Base-by-base conservation (phyloP, 2,113 vertebrate species). In the Columba livia region DNA sequence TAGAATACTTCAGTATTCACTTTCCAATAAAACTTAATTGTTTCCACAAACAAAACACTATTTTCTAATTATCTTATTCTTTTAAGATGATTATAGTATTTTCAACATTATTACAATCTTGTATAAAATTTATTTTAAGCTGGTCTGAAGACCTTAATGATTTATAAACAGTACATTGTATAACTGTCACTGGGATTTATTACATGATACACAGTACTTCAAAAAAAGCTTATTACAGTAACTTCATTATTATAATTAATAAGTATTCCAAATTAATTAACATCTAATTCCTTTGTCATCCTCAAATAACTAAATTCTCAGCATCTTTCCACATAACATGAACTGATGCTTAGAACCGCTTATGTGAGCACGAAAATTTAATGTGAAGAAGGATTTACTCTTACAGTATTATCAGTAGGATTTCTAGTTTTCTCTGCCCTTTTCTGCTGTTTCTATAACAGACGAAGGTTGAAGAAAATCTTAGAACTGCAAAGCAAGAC, bases 231-330 rank as follows among this genome's bases (percentile, higher is more conserved):
- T 36, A 92, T 88, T 79, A 85, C 11, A 88, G 36, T 29, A 78
- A 80, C 8, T 31, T 36, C 51, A 85, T 82, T 66, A 57, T 66
- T 44, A 62, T 34, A 6, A 85, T 61, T 92, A 79, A 66, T 34
- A 89, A 85, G 66, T 36, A 64, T n/a, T 79, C 19, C n/a, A 94
- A 88, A 74, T 85, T 89, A 95, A 85, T 75, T 70, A 89, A 47
- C 11, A 50, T 54, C 12, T 73, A 74, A 94, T 79, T 65, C 74
- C 21, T 80, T 60, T 88, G 48, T 78, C 53, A 91, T 54, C 31
- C 13, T 62, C 32, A 88, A 93, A 86, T 69, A 89, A 72, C 36
- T 91, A 87, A 90, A 14, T 86, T 12, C 42, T 88, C 47, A 67
- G 12, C 20, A 57, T 66, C 47, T 70, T 83, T 67, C 36, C 54